A percentile compares a stretch with the other conserved stretches of the same genome.
These are phyloP conservation scores for Apis dorsata DNA, from an alignment of 1,140 invertebrate genomes.

Conservation along the genomic window DNA sequence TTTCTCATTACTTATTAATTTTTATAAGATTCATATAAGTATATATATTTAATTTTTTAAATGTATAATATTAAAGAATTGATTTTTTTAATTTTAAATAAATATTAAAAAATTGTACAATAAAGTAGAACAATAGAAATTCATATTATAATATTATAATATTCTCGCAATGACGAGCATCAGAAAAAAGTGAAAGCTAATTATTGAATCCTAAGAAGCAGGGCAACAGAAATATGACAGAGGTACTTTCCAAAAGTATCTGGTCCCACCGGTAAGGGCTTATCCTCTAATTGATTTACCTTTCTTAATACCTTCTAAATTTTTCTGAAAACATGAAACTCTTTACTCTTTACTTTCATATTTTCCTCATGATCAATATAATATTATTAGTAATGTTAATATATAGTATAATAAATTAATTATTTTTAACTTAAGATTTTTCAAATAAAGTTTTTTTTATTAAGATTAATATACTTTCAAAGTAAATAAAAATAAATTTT, in stretches of 20 bases:
- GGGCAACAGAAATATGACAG: slow-evolving; percentile 46
- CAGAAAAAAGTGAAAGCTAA: slow-evolving; percentile 40
- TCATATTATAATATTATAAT: no score
- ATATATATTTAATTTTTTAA: no score
- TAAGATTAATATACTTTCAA: no score
- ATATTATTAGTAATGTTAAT: neutral
- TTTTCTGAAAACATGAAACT: neutral
- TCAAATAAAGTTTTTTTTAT: no score
- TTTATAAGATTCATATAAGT: no score
- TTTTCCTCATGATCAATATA: rapidly evolving
- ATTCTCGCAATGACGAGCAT: no score
- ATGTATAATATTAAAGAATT: no score
- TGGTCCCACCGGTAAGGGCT: no score
- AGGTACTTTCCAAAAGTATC: slow-evolving; percentile 44
- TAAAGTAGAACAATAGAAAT: neutral
- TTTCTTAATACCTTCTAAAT: neutral
- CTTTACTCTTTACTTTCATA: neutral
- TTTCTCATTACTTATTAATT: no score
- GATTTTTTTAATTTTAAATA: neutral
- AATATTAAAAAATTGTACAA: neutral
- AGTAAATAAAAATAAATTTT: no score
- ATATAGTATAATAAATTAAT: no score
- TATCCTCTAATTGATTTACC: no score
- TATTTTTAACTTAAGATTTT: neutral
- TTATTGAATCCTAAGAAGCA: slow-evolving; percentile 57